Evolutionary conservation across 2,888 invertebrate species (phyloP), one percentile per base, ranked within the genome.

Genomic region (Leucoma salicis): DNA sequence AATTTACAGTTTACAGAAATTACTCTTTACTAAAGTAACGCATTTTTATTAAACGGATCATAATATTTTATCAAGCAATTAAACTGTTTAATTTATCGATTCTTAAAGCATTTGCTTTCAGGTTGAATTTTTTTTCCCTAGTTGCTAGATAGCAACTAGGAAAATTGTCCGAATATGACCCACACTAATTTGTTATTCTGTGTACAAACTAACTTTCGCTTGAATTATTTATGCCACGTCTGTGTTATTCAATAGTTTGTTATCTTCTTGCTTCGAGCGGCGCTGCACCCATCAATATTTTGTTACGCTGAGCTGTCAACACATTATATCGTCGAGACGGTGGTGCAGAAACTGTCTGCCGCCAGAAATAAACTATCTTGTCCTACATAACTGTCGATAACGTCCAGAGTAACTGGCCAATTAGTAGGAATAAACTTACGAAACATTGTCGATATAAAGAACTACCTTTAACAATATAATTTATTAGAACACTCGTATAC

Each of bases 321-420:
- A 57, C 46, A 52, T 57, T 53, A 53, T 46, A 49, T 14, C 47
- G 45, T 54, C 48, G 53, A 57, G 56, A 64, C 68, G 57, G 57
- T 57, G 59, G 53, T 63, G 62, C 65, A 67, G 68, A 70, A 72
- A 70, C 72, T 63, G 74, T 66, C 69, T 66, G 62, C 56, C 43
- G 68, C 69, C 69, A 74, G 66, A 81, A 82, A 82, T 82, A 83
- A 74, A 76, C 71, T 66, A 59, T 69, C 65, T 63, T 77, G 82
- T 66, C 70, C 81, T 63, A 83, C 73, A 79, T 80, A 72, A 64
- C 66, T 65, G 66, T 66, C 75, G 70, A 78, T 78, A 75, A 73
- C 57, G 53, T 55, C 50, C 48, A 72, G 61, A 74, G 70, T 74
- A 70, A 61, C 66, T 58, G 52, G 62, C 62, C 63, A 71, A 75